These are phyloP conservation scores for Centruroides vittatus DNA, from an alignment of 1,140 invertebrate species.

Conservation along the genomic window DNA sequence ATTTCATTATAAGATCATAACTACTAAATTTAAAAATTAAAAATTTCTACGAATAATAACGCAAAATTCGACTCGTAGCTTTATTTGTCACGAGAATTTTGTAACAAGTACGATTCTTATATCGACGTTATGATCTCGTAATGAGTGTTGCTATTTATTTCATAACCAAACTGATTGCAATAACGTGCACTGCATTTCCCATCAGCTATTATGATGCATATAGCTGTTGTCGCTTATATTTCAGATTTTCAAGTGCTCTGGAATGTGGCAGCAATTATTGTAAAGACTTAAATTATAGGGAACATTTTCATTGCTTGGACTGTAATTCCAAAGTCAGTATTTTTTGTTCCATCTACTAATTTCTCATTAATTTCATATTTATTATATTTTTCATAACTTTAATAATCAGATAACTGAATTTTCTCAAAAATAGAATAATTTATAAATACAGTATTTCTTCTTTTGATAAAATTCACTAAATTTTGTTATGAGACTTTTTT, in stretches of 20 bases:
- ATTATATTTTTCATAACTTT: background rate
- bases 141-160: background rate
- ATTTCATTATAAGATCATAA: background rate
- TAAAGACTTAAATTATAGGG: slow-evolving; percentile 68
- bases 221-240: slow-evolving; percentile 1
- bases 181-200: background rate
- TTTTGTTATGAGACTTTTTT: no score
- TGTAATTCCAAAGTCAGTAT: slow-evolving; percentile 47
- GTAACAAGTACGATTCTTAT: background rate
- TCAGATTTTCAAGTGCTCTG: slow-evolving; percentile 45
- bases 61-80: background rate
- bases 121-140: background rate
- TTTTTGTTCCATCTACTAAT: background rate
- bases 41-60: no score
- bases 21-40: background rate
- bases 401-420: no score
- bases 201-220: background rate
- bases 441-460: no score
- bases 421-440: no score
- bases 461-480: no score
- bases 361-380: background rate
- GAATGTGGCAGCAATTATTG: slow-evolving; percentile 67
- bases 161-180: background rate
- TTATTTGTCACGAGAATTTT: background rate
- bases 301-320: slow-evolving; percentile 94